Base-by-base conservation (phyloP, 2,888 invertebrate species). In the Pantelozetes paolii region DNA sequence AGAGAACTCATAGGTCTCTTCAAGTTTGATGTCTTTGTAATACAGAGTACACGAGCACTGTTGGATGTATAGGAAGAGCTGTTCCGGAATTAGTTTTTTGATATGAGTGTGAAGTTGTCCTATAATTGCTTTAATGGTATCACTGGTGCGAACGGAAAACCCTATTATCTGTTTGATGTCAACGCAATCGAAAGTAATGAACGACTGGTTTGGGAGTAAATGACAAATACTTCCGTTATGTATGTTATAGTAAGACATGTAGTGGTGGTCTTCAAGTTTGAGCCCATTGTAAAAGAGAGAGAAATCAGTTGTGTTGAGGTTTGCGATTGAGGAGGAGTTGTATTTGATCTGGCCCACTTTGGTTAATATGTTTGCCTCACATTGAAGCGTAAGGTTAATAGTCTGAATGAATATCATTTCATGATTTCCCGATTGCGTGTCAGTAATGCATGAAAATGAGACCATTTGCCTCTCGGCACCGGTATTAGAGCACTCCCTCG, bases 261-360 rank as follows among this genome's bases (percentile, higher is more conserved):
- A 42, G 9, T 42, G 26, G 42, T 69, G 13, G 26, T 69, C 26
- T 42, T 69, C 69, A 2, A 69, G 69, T 42, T 18, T 20, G 9
- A 0, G 11, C 1, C 69, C 69, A 15, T 69, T 69, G 26, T 1
- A 26, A 20, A 26, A 69, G 3, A 69, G 69, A 8, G 69, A 69
- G 15, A 13, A 69, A 23, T 69, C 69, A 15, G 40, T 69, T 26
- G 69, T 69, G 9, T 69, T 69, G 8, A 45, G 42, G 20, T 45
- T 69, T 2, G 45, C 26, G 20, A 69, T 40, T 13, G 42, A 26
- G 1, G 26, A 42, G 23, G 42, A 9, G 23, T 18, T 40, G 69
- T 69, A 69, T 69, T 69, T 69, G 69, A 69, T 69, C 45, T 69
- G 40, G 42, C 23, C 40, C 6, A 69, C 23, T 69, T 69, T 69